Evolutionary conservation across 2,888 invertebrate genomes (phyloP), one percentile per base, ranked within the genome.

Genomic region (Platycheirus rosarum): DNA sequence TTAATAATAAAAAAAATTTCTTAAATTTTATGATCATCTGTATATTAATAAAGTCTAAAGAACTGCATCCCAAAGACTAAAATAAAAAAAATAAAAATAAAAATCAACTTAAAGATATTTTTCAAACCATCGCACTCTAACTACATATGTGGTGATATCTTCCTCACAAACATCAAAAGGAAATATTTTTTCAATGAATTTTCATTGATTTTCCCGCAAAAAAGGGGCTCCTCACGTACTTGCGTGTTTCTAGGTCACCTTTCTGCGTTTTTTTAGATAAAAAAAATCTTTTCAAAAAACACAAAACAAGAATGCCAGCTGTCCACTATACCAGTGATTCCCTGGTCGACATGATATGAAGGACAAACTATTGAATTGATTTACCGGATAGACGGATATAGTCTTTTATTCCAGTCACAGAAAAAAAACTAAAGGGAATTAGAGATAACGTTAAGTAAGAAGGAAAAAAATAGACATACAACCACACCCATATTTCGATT

Each of bases 401-500:
- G 62, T 29, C 42, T n/a, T 44, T 9, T 11, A 42, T 18, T 29
- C 51, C 20, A 23, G 37, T 57, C 35, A 57, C 40, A 16, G 13
- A 35, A 11, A 11, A n/a, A n/a, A 48, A 53, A 44, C 8, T 14
- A 53, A 11, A 46, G 29, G 44, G 44, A 32, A 44, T 20, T 44
- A 20, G 5, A 42, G 60, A 60, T 60, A 60, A 44, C 42, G 42
- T 14, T 1, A 9, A 35, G n/a, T n/a, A n/a, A n/a, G n/a, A n/a
- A n/a, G n/a, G n/a, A n/a, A n/a, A 23, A 2, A 23, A 8, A 55
- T 37, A 55, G 26, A 60, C 13, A 23, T 68, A 69, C 57, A 69
- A 66, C 80, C 76, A 66, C 80, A 80, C 80, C 80, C 70, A 76
- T 80, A 60, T 80, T 69, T 80, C 69, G 75, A 80, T 80, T 75